Evolutionary conservation across 2,888 invertebrate species (phyloP).

Genomic region (Lasioglossum pauxillum): DNA sequence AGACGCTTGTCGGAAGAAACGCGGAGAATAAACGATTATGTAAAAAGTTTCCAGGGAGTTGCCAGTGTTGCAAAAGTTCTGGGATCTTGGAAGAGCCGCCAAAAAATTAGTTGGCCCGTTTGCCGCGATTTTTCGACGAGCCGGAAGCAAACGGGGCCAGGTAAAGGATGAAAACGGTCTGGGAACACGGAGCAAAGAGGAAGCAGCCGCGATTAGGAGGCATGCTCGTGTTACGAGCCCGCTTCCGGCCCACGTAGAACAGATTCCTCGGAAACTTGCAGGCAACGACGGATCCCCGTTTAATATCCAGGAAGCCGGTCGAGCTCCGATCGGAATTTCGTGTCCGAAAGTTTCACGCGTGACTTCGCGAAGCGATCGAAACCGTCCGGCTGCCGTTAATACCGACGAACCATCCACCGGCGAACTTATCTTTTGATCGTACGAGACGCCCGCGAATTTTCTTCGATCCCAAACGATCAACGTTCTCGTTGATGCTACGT

Average conservation of each 20-base stretch:
- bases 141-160: not conserved
- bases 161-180: not conserved
- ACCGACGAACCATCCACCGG: not conserved
- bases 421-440: constrained; percentile 45
- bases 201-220: not conserved
- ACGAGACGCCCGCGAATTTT: not conserved
- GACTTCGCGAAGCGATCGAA: constrained; percentile 57
- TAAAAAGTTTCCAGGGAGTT: not conserved
- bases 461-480: not conserved
- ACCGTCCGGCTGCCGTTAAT: constrained; percentile 46
- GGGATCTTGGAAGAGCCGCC: not conserved
- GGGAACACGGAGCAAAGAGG: constrained; percentile 6
- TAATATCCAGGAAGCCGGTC: constrained; percentile 52
- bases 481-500: not conserved
- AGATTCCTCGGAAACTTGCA: constrained; percentile 52
- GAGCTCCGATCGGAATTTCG: constrained; percentile 56
- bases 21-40: not conserved
- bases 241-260: constrained; percentile 27
- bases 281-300: constrained; percentile 47
- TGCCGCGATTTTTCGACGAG: not conserved
- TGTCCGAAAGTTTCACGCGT: constrained; percentile 59
- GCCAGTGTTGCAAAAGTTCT: not conserved
- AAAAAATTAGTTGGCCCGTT: not conserved
- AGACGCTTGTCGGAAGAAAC: not conserved
- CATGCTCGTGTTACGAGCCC: not conserved